These are phyloP conservation scores for Rhabdomys dilectus DNA, from an alignment of 2,113 vertebrate genomes.

Conservation along the genomic window DNA sequence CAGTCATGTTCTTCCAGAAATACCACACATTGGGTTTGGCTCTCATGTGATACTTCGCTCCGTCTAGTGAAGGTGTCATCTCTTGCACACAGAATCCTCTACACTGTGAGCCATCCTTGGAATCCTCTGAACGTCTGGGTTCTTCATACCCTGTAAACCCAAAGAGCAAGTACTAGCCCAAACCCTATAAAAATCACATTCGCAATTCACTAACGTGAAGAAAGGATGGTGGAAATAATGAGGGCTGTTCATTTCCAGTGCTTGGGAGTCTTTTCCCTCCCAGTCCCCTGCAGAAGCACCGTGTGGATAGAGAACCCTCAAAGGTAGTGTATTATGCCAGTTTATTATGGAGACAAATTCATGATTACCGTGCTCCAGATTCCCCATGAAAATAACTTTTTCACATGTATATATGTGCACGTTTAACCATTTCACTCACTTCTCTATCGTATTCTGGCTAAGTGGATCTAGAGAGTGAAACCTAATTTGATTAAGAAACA, in stretches of 20 bases:
- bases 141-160: neutral
- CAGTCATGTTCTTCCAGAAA: conserved; percentile 33
- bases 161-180: neutral
- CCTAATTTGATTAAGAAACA: conserved; percentile 1
- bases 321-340: neutral
- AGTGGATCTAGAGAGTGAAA: neutral
- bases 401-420: neutral
- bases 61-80: neutral
- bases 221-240: neutral
- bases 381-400: conserved; percentile 31
- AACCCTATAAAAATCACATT: neutral
- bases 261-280: neutral
- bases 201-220: neutral
- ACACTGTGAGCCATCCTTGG: neutral
- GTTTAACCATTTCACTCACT: conserved; percentile 28
- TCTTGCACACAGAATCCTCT: neutral
- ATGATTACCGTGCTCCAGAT: neutral
- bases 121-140: neutral
- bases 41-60: neutral
- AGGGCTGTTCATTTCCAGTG: conserved; percentile 28
- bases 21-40: neutral
- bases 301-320: neutral
- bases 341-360: neutral
- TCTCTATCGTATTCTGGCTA: neutral
- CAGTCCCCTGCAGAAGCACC: neutral